Conservation (phyloP, 2,113 vertebrate genomes). For the Petrocephalus microphthalmus region DNA sequence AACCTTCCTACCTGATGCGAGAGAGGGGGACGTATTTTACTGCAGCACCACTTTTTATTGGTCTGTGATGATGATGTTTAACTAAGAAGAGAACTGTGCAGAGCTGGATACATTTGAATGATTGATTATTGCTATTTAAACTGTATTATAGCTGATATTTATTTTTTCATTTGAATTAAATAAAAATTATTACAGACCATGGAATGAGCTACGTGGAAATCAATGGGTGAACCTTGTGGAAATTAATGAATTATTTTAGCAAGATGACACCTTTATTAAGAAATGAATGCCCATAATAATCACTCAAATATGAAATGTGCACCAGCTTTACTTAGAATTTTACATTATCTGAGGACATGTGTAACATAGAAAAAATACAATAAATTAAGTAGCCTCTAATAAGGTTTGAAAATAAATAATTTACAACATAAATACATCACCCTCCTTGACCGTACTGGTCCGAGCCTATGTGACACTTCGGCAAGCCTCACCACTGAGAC, state of each 20-base stretch:
- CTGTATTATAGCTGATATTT: background rate
- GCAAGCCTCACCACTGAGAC: background rate
- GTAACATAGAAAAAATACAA: slow-evolving; percentile 19
- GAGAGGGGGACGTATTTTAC: background rate
- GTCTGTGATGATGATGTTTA: background rate
- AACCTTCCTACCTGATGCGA: slow-evolving; percentile 61
- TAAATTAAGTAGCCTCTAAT: slow-evolving; percentile 49
- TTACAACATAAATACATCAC: slow-evolving; percentile 59
- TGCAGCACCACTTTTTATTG: background rate
- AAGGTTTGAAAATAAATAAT: slow-evolving; percentile 69
- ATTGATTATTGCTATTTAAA: background rate
- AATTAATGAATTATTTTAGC: background rate
- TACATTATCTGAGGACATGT: slow-evolving; percentile 30
- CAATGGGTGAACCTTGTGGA: background rate
- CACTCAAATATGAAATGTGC: background rate
- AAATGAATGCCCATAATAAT: background rate
- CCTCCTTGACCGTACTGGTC: background rate
- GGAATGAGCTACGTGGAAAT: background rate
- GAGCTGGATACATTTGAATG: background rate
- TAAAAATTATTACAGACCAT: background rate
- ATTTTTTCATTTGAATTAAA: background rate
- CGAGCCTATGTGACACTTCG: background rate
- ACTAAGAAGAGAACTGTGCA: background rate
- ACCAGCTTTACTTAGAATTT: slow-evolving; percentile 38
- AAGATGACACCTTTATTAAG: background rate